These are phyloP conservation scores for Alligator mississippiensis DNA, from an alignment of 2,113 vertebrate genomes.

Conservation along the genomic window DNA sequence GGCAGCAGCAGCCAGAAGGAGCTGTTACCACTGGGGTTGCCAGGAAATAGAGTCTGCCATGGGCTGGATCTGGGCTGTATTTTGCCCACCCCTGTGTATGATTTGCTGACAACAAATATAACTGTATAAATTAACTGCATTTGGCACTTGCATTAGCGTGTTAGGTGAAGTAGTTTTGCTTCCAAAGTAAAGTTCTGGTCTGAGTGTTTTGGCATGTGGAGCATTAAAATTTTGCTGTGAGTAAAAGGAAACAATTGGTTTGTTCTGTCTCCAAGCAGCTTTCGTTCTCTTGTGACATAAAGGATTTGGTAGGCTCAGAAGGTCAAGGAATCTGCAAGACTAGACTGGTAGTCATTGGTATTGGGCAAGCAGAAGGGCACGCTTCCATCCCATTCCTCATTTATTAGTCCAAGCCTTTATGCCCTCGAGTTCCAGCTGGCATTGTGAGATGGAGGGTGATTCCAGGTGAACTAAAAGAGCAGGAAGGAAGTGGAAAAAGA, in stretches of 20 bases:
- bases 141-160: background rate
- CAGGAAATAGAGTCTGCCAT: too few relatives aligned
- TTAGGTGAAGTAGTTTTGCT: background rate
- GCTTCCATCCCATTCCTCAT: background rate
- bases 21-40: too few relatives aligned
- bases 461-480: background rate
- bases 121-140: conserved; percentile 19
- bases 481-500: background rate
- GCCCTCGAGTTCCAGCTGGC: background rate
- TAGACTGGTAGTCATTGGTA: background rate
- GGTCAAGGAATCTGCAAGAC: background rate
- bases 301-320: background rate
- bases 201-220: background rate
- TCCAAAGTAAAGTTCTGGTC: background rate
- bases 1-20: too few relatives aligned
- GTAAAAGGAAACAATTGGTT: background rate
- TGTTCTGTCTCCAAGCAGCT: background rate
- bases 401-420: background rate
- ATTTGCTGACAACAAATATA: conserved; percentile 68
- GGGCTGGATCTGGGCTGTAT: too few relatives aligned
- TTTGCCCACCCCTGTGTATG: background rate
- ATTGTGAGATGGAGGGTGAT: background rate
- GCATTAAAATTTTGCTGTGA: background rate
- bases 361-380: background rate
- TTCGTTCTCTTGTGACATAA: background rate